A percentile compares a stretch with the other conserved stretches of the same genome.
Evolutionary conservation across 2,113 vertebrate species (phyloP).

Genomic region (Vulpes ferrilata): DNA sequence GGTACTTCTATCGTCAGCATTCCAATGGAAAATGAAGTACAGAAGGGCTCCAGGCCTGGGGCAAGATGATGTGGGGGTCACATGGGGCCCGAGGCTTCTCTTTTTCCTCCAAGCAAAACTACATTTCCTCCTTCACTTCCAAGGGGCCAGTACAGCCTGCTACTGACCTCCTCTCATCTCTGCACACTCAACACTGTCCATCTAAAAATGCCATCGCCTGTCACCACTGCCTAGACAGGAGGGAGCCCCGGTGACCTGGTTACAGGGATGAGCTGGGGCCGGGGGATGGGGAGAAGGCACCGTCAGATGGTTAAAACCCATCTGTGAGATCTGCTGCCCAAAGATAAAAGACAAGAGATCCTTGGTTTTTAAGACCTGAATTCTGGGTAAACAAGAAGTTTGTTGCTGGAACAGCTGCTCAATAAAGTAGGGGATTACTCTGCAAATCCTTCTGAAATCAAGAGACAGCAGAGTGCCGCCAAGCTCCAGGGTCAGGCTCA

Average conservation of each 20-base stretch:
- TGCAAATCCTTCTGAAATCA: slow-evolving; percentile 81
- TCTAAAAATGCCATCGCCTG: fast-evolving
- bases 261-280: too few species aligned
- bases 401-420: slow-evolving; percentile 79
- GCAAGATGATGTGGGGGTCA: background rate
- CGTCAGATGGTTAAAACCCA: background rate
- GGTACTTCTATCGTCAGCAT: background rate
- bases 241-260: background rate
- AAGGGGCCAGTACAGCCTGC: background rate
- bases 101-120: background rate
- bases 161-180: too few species aligned
- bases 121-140: background rate
- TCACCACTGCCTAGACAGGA: background rate
- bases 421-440: slow-evolving; percentile 82
- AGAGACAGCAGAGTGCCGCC: slow-evolving; percentile 69
- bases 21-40: background rate
- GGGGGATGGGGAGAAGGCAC: too few species aligned
- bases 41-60: background rate
- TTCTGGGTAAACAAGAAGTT: slow-evolving; percentile 67
- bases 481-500: background rate
- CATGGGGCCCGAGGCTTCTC: background rate
- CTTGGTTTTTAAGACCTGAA: slow-evolving; percentile 73
- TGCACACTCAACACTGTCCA: background rate
- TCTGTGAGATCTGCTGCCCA: slow-evolving; percentile 66
- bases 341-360: slow-evolving; percentile 72